Evolutionary conservation across 2,113 vertebrate species (phyloP), one percentile per base, ranked within the genome.

Genomic region (Orientallactaga bullata): DNA sequence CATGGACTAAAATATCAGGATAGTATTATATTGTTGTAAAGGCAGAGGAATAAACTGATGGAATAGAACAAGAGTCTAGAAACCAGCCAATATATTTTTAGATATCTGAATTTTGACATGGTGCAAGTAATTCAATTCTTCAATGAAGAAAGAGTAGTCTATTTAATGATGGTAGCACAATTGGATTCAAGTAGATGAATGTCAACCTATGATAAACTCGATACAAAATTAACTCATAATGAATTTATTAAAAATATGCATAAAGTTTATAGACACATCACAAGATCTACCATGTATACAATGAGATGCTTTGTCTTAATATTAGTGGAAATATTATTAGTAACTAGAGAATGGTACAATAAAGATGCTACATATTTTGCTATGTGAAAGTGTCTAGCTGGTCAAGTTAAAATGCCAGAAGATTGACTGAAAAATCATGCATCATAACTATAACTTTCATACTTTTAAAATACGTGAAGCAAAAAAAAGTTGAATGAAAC

Each of bases 391-490:
- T 51, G 12, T 12, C 51, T 51, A 51, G 51, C 51, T 51, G 12
- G 51, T 51, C 51, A 51, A 51, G 51, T 51, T 81, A 37, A 81
- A 55, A 32, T 89, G 61, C 32, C 51, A 21, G 76, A 76, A 82
- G 55, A 86, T 12, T 74, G 28, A 21, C 55, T n/a, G n/a, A n/a
- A n/a, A n/a, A 61, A 9, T 80, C 89, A 37, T 18, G 47, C 26
- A n/a, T 13, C 12, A 5, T 86, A 77, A 42, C 30, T 81, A 15
- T 3, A 18, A 10, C 7, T 83, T 78, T 39, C 20, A 81, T 20
- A 32, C 23, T n/a, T 68, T 93, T 88, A 65, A 79, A 65, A 77
- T 39, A 76, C 73, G 69, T 39, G 94, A 69, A 85, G 76, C 69
- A 85, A 61, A 65, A 42, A 65, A 72, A 58, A 28, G 26, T 66